Conservation (phyloP, 2,113 vertebrate species). For the Aldabrachelys gigantea region DNA sequence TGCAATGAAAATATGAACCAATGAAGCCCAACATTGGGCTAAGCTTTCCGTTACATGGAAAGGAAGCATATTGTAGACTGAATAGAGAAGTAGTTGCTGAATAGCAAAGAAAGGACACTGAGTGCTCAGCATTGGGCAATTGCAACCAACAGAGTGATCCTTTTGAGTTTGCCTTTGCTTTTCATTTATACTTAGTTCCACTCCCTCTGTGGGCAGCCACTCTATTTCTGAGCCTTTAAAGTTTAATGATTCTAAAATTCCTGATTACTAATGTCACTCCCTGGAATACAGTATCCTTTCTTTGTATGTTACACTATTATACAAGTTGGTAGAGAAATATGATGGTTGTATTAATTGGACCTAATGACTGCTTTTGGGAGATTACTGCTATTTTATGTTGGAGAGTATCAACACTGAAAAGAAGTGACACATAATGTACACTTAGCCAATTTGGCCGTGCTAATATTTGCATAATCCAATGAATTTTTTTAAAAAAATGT, state of each 20-base stretch:
- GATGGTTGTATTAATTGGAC: neutral
- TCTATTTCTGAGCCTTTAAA: neutral
- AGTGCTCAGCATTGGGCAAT: neutral
- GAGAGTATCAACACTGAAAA: constrained; percentile 1
- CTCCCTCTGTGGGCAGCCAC: neutral
- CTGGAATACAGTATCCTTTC: neutral
- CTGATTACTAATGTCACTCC: accelerated
- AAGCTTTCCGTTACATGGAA: neutral
- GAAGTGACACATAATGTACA: constrained; percentile 11
- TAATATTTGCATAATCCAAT: neutral
- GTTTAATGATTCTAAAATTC: neutral
- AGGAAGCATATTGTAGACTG: accelerated
- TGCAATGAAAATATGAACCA: neutral
- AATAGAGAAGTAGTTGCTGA: accelerated
- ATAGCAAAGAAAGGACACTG: neutral
- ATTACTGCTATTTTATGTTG: constrained; percentile 6
- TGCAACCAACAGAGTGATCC: neutral
- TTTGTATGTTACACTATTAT: neutral
- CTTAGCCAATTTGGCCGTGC: neutral
- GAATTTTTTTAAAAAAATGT: neutral
- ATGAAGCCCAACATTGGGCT: neutral
- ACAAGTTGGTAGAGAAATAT: neutral
- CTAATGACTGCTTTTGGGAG: constrained; percentile 15
- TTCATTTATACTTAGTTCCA: neutral
- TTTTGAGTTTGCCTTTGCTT: neutral